Conservation (phyloP, 2,113 vertebrate genomes). For the Hippocampus comes region DNA sequence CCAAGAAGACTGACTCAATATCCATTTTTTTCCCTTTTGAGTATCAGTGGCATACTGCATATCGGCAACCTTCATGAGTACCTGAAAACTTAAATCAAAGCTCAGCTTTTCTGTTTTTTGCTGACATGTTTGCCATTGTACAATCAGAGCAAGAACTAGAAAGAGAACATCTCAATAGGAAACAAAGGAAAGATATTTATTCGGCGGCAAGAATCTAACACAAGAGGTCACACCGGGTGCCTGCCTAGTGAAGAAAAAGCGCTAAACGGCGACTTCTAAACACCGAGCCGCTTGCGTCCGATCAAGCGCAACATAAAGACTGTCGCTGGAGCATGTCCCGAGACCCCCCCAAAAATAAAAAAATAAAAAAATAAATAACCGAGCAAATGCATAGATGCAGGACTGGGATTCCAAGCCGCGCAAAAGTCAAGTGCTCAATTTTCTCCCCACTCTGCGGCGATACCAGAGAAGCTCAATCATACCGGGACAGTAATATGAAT, state of each 20-base stretch:
- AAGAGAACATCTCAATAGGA: no score
- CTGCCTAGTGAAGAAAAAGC: conserved; percentile 9
- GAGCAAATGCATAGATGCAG: conserved; percentile 67
- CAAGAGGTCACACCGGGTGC: background rate
- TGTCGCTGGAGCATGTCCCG: conserved; percentile 42
- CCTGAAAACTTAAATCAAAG: background rate
- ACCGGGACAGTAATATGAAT: conserved; percentile 72
- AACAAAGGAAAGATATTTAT: background rate
- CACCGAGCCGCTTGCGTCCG: conserved; percentile 24
- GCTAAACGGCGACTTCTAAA: conserved; percentile 27
- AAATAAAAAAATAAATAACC: conserved; percentile 41
- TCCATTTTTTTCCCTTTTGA: no score
- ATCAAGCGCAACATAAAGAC: conserved; percentile 54
- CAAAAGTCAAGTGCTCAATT: conserved; percentile 75
- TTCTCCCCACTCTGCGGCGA: conserved; percentile 66
- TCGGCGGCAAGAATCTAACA: background rate
- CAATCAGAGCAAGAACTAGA: no score
- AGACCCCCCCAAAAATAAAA: background rate
- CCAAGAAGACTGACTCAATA: no score
- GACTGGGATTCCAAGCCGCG: conserved; percentile 58
- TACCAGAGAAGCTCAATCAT: conserved; percentile 77
- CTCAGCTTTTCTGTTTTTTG: background rate
- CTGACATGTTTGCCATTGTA: no score
- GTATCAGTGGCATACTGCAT: no score
- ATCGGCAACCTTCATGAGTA: no score